phyloP scores from a whole-genome alignment of 2,113 vertebrate species.

The Bagarius yarrelli region DNA sequence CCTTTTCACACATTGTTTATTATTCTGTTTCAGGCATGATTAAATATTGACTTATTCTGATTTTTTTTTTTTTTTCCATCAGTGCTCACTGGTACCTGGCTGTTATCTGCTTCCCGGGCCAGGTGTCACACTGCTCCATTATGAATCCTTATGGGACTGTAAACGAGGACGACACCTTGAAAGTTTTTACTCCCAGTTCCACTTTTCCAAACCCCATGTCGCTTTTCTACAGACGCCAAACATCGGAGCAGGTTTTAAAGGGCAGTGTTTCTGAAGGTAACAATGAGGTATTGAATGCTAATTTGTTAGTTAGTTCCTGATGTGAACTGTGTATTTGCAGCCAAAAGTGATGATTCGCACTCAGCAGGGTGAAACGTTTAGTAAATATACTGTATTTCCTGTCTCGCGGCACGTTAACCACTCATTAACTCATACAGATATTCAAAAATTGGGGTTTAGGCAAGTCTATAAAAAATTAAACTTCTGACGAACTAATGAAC shows the following conservation, averaged over 20 bases:
- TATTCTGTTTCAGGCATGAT: not conserved
- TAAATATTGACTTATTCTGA: not conserved
- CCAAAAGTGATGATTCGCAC: not conserved
- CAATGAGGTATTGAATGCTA: constrained; percentile 55
- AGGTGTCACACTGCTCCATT: constrained; percentile 24
- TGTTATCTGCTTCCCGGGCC: constrained; percentile 86
- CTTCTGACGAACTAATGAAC: no score
- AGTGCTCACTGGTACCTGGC: constrained; percentile 90
- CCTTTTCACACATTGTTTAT: not conserved
- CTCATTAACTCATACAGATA: not conserved
- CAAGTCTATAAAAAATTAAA: no score
- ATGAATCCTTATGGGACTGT: not conserved
- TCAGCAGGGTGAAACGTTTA: no score
- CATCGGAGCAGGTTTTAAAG: constrained; percentile 4
- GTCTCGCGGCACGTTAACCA: not conserved
- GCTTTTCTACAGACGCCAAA: constrained; percentile 43
- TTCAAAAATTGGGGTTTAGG: not conserved
- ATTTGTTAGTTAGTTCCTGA: not conserved
- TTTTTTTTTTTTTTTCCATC: constrained; percentile 36
- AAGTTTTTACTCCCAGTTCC: constrained; percentile 6
- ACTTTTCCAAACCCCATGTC: constrained; percentile 52
- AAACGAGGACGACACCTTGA: not conserved
- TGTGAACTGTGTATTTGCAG: not conserved
- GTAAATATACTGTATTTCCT: not conserved
- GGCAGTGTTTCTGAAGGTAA: constrained; percentile 58